These are phyloP conservation scores for Aplodontia rufa DNA, from an alignment of 2,113 vertebrate genomes.

Conservation along the genomic window DNA sequence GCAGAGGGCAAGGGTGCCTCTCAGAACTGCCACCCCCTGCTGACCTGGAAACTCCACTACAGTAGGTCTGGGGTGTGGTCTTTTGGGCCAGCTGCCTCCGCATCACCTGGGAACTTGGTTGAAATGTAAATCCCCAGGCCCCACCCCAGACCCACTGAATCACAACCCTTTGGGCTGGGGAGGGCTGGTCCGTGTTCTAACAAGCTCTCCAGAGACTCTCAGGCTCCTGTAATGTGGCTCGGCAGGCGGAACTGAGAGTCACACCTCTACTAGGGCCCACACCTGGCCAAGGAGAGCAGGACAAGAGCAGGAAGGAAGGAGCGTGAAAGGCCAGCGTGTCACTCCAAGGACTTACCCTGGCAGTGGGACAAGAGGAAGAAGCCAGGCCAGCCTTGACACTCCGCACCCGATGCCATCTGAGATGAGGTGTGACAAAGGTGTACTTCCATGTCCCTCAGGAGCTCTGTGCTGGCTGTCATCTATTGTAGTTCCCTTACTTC, in stretches of 20 bases:
- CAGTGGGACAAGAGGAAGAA: neutral
- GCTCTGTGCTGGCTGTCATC: neutral
- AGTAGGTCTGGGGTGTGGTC: neutral
- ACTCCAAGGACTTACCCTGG: neutral
- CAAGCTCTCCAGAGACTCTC: neutral
- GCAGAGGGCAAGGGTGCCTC: neutral
- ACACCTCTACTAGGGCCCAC: neutral
- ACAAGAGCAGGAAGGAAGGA: neutral
- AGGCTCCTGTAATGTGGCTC: neutral
- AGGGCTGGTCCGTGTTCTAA: rapidly evolving
- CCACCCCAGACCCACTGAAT: neutral
- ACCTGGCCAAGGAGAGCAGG: neutral
- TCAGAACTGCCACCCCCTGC: neutral
- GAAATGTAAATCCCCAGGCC: neutral
- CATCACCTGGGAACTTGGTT: neutral
- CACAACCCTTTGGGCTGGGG: neutral
- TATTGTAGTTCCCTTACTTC: neutral
- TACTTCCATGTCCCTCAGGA: rapidly evolving
- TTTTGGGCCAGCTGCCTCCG: too few species aligned
- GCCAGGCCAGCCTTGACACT: neutral
- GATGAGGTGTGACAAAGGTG: neutral
- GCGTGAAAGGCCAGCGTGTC: neutral
- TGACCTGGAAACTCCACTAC: neutral
- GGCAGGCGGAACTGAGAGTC: neutral
- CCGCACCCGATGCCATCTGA: neutral